Base-by-base conservation (phyloP, 2,113 vertebrate species). In the Larimichthys crocea region DNA sequence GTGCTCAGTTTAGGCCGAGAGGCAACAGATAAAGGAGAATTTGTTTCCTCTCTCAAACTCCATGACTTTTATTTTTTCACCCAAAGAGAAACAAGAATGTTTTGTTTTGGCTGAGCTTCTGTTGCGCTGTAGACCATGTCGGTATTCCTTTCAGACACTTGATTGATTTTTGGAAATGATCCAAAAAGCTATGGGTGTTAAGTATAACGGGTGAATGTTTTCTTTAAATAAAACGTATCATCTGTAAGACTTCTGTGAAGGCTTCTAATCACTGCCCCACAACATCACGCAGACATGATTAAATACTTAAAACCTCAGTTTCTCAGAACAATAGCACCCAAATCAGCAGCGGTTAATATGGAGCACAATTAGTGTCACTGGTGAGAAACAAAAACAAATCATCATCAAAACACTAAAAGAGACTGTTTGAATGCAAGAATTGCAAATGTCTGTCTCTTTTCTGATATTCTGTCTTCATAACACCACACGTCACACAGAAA, bases 91-190 rank as follows among this genome's bases (percentile, higher is more conserved):
- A 86, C 74, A 84, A 81, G 46, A 31, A 42, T 57, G 73, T 88
- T 90, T 88, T 92, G 82, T 88, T 86, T 87, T 73, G 75, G 79
- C 75, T 88, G 78, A 77, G 66, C 44, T 73, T 84, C 9, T 84
- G 80, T 68, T 82, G 71, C 19, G 70, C 77, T 52, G 19, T 20
- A 29, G 42, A 86, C 61, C 52, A 60, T 35, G 53, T 40, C 46
- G 0, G 40, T 68, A 14, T 84, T 88, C 55, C 61, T 84, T 71
- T 79, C 61, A 83, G 55, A 83, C 1, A n/a, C 68, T 68, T 90
- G 80, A 90, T 90, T 88, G 70, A 62, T 65, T 66, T 70, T 53
- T 87, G 84, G 89, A 78, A 71, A 59, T 15, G 65, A 31, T 77
- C 84, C 89, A 91, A 80, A 48, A 20, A 29, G 22, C 10, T 80